Base-by-base conservation (phyloP, 2,797 vertebrate species). In the Sebastiscus albofasciatus region DNA sequence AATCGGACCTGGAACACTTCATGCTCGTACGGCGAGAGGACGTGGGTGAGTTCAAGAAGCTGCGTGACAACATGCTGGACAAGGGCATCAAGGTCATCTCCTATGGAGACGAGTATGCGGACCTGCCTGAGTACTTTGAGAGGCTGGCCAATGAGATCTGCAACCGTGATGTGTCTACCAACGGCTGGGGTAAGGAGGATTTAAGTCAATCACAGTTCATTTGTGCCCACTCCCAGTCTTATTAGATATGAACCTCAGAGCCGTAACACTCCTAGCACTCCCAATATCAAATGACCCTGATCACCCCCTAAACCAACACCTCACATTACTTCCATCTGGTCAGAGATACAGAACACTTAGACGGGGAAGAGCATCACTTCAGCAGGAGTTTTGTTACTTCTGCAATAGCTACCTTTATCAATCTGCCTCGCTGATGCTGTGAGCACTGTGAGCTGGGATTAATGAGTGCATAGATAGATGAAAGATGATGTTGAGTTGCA, bases 51-150 rank as follows among this genome's bases (percentile, higher is more conserved):
- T 99, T 99, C 91, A 98, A 98, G 94, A 98, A 99, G 92, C 96
- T 99, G 39, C 96, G 98, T 0, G 97, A 99, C 94, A 98, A 99
- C 94, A 98, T 99, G 98, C 94, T 99, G 86, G 98, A 99, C 94
- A 99, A 99, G 89, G 98, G 98, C 75, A 99, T 99, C 81, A 98
- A 99, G 86, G 98, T 99, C 72, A 98, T 99, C 89, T 98, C 98
- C 66, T 99, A 99, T 0, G 98, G 98, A 70, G 97, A 97, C 0
- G 97, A 99, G 71, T 98, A 98, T 6, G 61, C 93, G 0, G 97
- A 99, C 89, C 90, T 99, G 87, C 98, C 98, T 0, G 97, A 99
- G 75, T 99, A 99, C 93, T 97, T 99, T 0, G 97, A 97, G 93
- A 95, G 98, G 73, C 95, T 99, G 86, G 94, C 98, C 18, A 97